Percentiles rank a stretch among this genome's conserved stretches.
Evolutionary conservation across 2,888 invertebrate species (phyloP).

Genomic region (Serrognathus titanus): DNA sequence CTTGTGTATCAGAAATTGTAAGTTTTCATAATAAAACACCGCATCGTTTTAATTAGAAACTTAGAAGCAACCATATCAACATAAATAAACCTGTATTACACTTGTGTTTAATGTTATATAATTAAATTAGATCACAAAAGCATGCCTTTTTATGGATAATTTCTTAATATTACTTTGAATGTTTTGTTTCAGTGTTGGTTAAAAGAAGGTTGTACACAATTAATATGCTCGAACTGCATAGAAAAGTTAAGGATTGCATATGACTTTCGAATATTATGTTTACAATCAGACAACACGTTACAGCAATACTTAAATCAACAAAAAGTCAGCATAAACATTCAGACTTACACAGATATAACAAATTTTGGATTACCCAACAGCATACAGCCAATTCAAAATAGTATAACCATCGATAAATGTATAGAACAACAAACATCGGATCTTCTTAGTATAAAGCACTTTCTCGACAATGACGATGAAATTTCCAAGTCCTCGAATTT

Average conservation of each 20-base stretch:
- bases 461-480: constrained; percentile 42
- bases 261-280: constrained; percentile 21
- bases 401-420: constrained; percentile 25
- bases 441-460: constrained; percentile 43
- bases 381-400: constrained; percentile 6
- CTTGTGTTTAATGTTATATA: too few relatives aligned
- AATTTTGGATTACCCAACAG: not conserved
- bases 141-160: not conserved
- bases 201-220: constrained; percentile 17
- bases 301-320: constrained; percentile 20
- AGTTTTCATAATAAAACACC: constrained; percentile 1
- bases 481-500: constrained; percentile 33
- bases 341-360: not conserved
- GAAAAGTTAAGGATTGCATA: constrained; percentile 21
- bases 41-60: too few relatives aligned
- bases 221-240: constrained; percentile 20
- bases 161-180: not conserved
- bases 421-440: constrained; percentile 37
- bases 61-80: too few relatives aligned
- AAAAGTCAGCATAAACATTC: constrained; percentile 8
- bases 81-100: too few relatives aligned
- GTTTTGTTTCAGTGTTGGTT: constrained; percentile 17
- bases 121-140: too few relatives aligned
- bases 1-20: constrained; percentile 23
- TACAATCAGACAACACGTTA: constrained; percentile 20